A percentile compares a stretch with the other conserved stretches of the same genome.
These are phyloP conservation scores for Aulostomus chinensis DNA, from an alignment of 2,797 vertebrate genomes.

Conservation along the genomic window DNA sequence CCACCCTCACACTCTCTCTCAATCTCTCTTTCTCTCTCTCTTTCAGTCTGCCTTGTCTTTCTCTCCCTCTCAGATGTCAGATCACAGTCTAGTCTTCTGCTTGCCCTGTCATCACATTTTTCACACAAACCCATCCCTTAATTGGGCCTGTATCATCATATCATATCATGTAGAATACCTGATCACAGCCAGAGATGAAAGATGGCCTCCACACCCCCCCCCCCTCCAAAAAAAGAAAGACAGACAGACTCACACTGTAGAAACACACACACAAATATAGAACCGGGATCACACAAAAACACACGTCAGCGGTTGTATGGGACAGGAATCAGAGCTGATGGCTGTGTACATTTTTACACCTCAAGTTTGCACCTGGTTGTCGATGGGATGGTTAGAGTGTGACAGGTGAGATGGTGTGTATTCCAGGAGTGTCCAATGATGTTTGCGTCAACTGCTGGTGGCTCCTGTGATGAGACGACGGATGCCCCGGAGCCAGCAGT, in stretches of 20 bases:
- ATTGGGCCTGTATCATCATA: conserved; percentile 80
- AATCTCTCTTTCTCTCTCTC: conserved; percentile 13
- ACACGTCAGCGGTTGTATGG: conserved; percentile 48
- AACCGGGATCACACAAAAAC: conserved; percentile 15
- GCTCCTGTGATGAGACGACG: conserved; percentile 71
- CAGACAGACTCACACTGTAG: conserved; percentile 29
- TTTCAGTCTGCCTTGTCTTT: conserved; percentile 39
- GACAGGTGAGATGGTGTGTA: conserved; percentile 73
- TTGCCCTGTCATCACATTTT: conserved; percentile 79
- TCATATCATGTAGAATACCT: conserved; percentile 75
- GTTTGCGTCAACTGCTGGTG: conserved; percentile 67
- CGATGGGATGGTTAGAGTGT: conserved; percentile 60
- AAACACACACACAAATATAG: conserved; percentile 13
- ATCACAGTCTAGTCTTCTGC: conserved; percentile 74
- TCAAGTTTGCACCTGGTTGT: conserved; percentile 64
- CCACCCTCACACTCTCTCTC: conserved; percentile 33
- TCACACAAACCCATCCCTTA: conserved; percentile 74
- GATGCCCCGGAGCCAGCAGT: conserved; percentile 71
- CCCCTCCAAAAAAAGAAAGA: conserved; percentile 48
- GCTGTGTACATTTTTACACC: conserved; percentile 67
- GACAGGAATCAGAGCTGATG: conserved; percentile 62
- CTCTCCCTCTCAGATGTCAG: conserved; percentile 74
- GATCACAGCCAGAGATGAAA: conserved; percentile 71
- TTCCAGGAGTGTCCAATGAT: conserved; percentile 71
- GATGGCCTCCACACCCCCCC: conserved; percentile 68